These are phyloP conservation scores for Sebastiscus albofasciatus DNA, from an alignment of 2,797 vertebrate species.

Conservation along the genomic window DNA sequence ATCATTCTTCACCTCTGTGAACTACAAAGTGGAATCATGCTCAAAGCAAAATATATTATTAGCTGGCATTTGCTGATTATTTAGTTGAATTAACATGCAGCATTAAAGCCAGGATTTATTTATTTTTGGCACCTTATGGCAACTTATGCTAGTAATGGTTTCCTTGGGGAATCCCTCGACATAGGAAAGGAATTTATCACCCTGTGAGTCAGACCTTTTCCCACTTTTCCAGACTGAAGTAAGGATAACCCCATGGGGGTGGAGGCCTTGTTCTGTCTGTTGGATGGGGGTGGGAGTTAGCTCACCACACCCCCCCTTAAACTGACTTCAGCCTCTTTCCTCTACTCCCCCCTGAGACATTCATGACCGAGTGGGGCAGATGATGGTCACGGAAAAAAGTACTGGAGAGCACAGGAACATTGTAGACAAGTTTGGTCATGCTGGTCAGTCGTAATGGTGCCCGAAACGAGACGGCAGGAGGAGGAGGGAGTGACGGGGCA, in stretches of 20 bases:
- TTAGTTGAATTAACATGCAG: not conserved
- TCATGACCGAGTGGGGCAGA: conserved; percentile 32
- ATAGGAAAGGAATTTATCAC: conserved; percentile 77
- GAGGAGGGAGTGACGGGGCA: conserved; percentile 30
- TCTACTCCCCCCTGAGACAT: conserved; percentile 4
- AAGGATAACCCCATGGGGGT: conserved; percentile 61
- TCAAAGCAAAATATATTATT: not conserved
- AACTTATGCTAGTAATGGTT: conserved; percentile 50
- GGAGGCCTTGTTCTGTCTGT: conserved; percentile 60
- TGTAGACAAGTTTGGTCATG: conserved; percentile 36
- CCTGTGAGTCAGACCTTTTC: conserved; percentile 75
- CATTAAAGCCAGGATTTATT: not conserved
- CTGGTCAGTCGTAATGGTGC: conserved; percentile 18
- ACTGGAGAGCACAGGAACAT: conserved; percentile 6
- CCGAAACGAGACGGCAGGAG: conserved; percentile 10
- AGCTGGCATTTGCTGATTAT: not conserved
- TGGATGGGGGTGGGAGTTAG: conserved; percentile 42
- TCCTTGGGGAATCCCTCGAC: conserved; percentile 75
- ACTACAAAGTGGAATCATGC: not conserved
- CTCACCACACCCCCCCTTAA: not conserved
- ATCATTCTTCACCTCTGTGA: not conserved
- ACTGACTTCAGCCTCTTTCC: conserved; percentile 16
- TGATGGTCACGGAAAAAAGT: conserved; percentile 43
- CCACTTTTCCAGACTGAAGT: conserved; percentile 65
- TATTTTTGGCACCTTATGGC: conserved; percentile 31